These are phyloP conservation scores for Drosophila punjabiensis DNA, from an alignment of 1,140 invertebrate species.

Conservation along the genomic window DNA sequence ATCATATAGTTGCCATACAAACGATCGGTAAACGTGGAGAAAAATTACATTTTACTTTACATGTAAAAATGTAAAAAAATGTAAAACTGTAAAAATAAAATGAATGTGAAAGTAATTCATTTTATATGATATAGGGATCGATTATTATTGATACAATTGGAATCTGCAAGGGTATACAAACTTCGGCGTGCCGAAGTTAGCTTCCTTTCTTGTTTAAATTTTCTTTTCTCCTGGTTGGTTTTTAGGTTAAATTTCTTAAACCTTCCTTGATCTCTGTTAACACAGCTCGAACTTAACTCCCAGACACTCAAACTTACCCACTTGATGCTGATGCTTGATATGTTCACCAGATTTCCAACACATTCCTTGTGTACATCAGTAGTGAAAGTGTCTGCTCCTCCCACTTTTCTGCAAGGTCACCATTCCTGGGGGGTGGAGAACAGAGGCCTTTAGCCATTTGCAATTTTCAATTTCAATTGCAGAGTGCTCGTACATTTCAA, in stretches of 20 bases:
- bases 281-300: slow-evolving; percentile 12
- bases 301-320: background rate
- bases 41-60: too few species aligned
- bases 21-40: too few species aligned
- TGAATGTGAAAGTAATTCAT: too few species aligned
- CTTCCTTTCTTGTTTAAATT: too few species aligned
- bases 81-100: too few species aligned
- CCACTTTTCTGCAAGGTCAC: slow-evolving; percentile 22
- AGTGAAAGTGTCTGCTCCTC: slow-evolving; percentile 5
- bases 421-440: background rate
- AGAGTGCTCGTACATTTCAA: slow-evolving; percentile 59
- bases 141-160: too few species aligned
- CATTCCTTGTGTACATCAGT: slow-evolving; percentile 20
- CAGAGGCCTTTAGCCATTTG: slow-evolving; percentile 40
- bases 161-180: too few species aligned
- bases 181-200: too few species aligned
- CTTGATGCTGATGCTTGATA: slow-evolving; percentile 27
- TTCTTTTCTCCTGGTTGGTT: background rate
- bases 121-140: too few species aligned
- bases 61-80: too few species aligned
- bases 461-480: slow-evolving; percentile 66
- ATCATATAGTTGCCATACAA: too few species aligned
- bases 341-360: slow-evolving; percentile 22
- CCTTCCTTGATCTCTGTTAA: background rate
- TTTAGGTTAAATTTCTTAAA: background rate